Evolutionary conservation across 1,140 invertebrate species (phyloP).

Genomic region (Cydia splendana): DNA sequence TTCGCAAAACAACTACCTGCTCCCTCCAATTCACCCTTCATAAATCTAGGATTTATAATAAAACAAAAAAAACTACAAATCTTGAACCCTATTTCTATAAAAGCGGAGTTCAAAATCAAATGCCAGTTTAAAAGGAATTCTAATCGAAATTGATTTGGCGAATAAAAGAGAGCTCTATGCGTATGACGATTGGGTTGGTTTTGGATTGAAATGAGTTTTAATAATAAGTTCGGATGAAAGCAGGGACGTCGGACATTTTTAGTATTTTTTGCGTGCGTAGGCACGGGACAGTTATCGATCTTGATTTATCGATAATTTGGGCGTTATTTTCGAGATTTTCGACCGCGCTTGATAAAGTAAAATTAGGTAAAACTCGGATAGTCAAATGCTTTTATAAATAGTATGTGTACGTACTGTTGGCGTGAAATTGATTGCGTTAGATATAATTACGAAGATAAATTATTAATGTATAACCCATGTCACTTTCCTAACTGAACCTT

Average conservation of each 20-base stretch:
- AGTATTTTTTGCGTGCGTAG: constrained; percentile 28
- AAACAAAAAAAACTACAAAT: background rate
- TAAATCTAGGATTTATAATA: constrained; percentile 24
- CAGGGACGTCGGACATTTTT: constrained; percentile 30
- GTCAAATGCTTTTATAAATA: no score
- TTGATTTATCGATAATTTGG: background rate
- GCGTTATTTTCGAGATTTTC: no score
- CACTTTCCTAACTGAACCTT: no score
- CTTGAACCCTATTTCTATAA: background rate
- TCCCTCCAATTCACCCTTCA: constrained; percentile 5
- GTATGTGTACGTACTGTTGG: no score
- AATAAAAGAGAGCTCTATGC: background rate
- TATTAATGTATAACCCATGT: no score
- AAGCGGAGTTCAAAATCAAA: background rate
- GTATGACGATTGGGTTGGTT: background rate
- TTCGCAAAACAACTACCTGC: constrained; percentile 11
- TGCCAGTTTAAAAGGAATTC: background rate
- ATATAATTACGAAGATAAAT: no score
- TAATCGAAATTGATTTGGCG: background rate
- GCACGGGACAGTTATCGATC: constrained; percentile 7
- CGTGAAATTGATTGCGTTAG: no score
- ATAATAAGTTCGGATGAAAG: constrained; percentile 25
- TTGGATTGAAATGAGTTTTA: background rate
- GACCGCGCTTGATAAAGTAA: no score
- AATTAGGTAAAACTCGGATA: no score